Evolutionary conservation across 35 echinoderm and acorn worm species (phyloP), one percentile per base, ranked within the genome.

Genomic region (Lytechinus pictus): DNA sequence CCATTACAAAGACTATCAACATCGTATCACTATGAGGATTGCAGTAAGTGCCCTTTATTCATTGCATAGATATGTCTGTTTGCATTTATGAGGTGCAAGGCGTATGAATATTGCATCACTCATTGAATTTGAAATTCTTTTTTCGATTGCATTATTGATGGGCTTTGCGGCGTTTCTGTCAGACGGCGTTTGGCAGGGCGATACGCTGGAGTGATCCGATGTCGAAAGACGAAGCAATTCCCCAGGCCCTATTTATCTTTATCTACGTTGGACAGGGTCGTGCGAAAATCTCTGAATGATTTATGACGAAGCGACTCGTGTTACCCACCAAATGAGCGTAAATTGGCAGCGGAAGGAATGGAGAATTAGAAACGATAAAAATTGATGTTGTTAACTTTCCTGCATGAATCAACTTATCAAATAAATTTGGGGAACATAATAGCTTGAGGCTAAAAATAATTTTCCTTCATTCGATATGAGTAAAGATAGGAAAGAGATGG

Each of bases 271-370:
- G 14, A 19, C 19, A 79, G 66, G 66, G 66, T 19, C n/a, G 66
- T 79, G n/a, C n/a, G n/a, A 58, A 79, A 79, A 79, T 79, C 66
- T 79, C 19, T 79, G 66, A 79, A 79, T 79, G 66, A 79, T 79
- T 79, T 79, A 79, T 79, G 66, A 79, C 8, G 21, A 24, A 79
- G 21, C 21, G 66, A 24, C 66, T 79, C 66, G 3, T 79, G 6
- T 79, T 79, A 79, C 66, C 66, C 4, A 79, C 19, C 66, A 24
- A 7, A 79, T 79, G 66, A n/a, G 21, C 4, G 21, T 14, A 79
- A 79, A 79, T 79, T 79, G 66, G 66, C 66, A 79, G n/a, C 66
- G 16, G 4, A 79, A n/a, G 66, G 16, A 79, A 14, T 7, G 21
- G 66, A 8, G 66, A 79, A 79, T 79, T 79, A 79, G 66, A 16